Conservation (phyloP, 1,140 invertebrate species). For the Doryteuthis pealeii region DNA sequence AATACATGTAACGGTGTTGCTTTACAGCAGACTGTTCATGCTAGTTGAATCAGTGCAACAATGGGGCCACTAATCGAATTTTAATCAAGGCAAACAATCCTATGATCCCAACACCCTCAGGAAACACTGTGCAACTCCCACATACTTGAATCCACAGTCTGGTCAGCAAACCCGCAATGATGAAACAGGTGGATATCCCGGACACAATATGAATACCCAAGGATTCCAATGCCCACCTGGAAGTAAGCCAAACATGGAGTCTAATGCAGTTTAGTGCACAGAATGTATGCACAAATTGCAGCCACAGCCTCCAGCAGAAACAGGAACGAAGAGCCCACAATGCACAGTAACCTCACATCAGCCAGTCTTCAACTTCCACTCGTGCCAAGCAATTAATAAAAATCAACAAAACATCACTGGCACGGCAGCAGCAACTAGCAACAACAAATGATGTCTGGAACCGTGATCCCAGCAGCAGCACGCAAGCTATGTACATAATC, state of each 20-base stretch:
- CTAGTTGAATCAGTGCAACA: neutral
- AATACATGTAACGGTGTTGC: neutral
- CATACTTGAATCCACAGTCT: neutral
- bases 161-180: neutral
- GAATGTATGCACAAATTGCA: neutral
- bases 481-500: conserved; percentile 33
- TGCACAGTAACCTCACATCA: conserved; percentile 59
- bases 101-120: neutral
- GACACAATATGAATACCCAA: neutral
- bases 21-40: neutral
- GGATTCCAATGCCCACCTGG: neutral
- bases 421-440: conserved; percentile 29
- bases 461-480: conserved; percentile 22
- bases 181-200: neutral
- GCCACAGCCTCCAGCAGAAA: conserved; percentile 38
- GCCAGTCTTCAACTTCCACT: conserved; percentile 56
- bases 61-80: conserved; percentile 3
- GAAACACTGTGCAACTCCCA: neutral
- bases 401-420: conserved; percentile 34
- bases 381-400: conserved; percentile 45
- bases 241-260: neutral
- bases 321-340: conserved; percentile 49
- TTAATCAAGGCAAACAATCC: neutral
- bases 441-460: conserved; percentile 26
- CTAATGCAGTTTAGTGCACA: neutral